phyloP scores from a whole-genome alignment of 2,888 invertebrate genomes.

The Hipparchia sbordonii region DNA sequence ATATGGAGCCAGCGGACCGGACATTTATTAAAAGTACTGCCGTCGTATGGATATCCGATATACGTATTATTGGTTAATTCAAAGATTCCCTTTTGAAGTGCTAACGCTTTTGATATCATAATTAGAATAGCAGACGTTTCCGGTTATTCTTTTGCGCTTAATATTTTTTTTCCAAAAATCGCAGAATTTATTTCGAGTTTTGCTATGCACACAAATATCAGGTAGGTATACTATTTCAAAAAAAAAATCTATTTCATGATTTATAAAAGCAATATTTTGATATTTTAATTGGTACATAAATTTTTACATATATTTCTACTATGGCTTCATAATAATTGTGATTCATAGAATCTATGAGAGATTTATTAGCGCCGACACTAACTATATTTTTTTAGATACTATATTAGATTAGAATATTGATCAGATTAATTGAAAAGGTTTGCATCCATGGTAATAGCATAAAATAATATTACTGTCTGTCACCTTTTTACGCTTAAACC shows the following conservation, averaged over 20 bases:
- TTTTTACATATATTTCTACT: background rate
- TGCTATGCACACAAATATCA: background rate
- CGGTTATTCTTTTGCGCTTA: constrained; percentile 12
- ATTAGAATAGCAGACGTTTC: constrained; percentile 34
- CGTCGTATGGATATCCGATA: constrained; percentile 37
- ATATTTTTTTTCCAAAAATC: background rate
- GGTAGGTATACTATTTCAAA: background rate
- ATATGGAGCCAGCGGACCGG: constrained; percentile 53
- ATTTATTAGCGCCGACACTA: background rate
- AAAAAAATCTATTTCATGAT: background rate
- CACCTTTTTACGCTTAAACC: background rate
- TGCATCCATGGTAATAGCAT: too few relatives aligned
- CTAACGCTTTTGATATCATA: constrained; percentile 21
- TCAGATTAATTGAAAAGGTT: background rate
- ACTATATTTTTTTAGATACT: background rate
- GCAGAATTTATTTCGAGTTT: background rate
- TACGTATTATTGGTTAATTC: constrained; percentile 34
- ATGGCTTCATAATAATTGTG: background rate
- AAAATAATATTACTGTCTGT: background rate
- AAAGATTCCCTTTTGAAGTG: constrained; percentile 24
- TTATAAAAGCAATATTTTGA: background rate
- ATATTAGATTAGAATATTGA: background rate
- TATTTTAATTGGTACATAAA: background rate
- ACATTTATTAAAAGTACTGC: constrained; percentile 51
- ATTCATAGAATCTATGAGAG: background rate